Evolutionary conservation across 2,888 invertebrate genomes (phyloP), one percentile per base, ranked within the genome.

Genomic region (Lasioglossum oenotherae): DNA sequence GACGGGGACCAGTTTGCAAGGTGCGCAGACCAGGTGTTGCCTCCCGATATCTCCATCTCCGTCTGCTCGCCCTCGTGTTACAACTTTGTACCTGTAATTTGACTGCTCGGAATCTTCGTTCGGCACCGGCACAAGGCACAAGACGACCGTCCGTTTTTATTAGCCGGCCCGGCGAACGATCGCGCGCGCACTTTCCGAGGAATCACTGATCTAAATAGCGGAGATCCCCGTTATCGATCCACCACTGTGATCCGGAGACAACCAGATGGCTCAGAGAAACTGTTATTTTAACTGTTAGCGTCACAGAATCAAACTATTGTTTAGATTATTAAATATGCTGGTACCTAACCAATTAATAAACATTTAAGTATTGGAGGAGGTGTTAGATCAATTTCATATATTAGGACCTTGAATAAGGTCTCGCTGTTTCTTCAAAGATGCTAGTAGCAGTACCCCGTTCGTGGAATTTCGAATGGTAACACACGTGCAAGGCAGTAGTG

Each of bases 11-110:
- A 91, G 91, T 89, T 90, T 90, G 92, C 93, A 92, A 93, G 92
- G 93, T 93, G 93, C 92, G 89, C 69, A 74, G 86, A 91, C 92
- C 92, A 92, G 92, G 92, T 92, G 93, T 87, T 86, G 83, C 49
- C 27, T 74, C 86, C 74, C 84, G 89, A 88, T 90, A 90, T 89
- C 91, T 87, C 87, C 87, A 78, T 87, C 87, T 85, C 85, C 82
- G 84, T 89, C 82, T 74, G 80, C 81, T 84, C 85, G 80, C 88
- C 88, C 84, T 85, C 86, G 84, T 82, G 85, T 88, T 89, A 88
- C 89, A 88, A 89, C 87, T 85, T 83, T 85, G 80, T 85, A 83
- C 88, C 89, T 87, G 90, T 89, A 90, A 90, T 92, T 91, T 90
- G 86, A 82, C 89, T 82, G 89, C 74, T 84, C 74, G 88, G 88